Base-by-base conservation (phyloP, 1,140 invertebrate species). In the Glomeris maerens region DNA sequence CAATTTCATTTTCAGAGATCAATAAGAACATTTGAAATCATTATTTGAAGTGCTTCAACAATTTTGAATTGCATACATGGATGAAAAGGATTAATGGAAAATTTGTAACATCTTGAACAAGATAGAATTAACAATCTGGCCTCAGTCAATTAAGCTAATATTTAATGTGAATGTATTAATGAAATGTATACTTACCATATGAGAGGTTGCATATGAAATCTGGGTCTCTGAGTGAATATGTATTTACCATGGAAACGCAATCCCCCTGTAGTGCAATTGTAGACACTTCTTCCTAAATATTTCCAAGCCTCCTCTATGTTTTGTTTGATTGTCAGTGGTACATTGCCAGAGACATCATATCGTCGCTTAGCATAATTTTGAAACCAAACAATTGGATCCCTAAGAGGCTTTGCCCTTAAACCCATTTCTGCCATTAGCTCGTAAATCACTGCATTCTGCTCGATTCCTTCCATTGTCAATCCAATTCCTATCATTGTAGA, bases 391-490 rank as follows among this genome's bases (percentile, higher is more conserved):
- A 78, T 67, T 0, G 81, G 72, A 27, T 68, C 49, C 20, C 25
- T 42, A 10, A 42, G 5, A 42, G 5, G n/a, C n/a, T n/a, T n/a
- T 10, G 66, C 63, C 26, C 78, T 71, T 75, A 83, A 91, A 1
- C 74, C 77, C 57, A 82, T 78, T 69, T 95, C 90, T 44, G 78
- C 71, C 76, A 92, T 86, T 5, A 93, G 71, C 42, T 94, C 88
- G 63, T 92, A 95, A 42, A 91, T 78, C 0, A 85, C 80, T 60
- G 93, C 90, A 68, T 96, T 95, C 63, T 94, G 89, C 62, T 86
- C 79, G 27, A 95, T 95, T 5, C 91, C 91, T 67, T 95, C 91
- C 0, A 84, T 84, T 4, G 79, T 78, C 1, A 83, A 64, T 1
- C 92, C 92, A 10, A 78, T 81, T 7, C 92, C 91, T 44, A 94